Percentiles rank a stretch among this genome's conserved stretches.
phyloP scores from a whole-genome alignment of 2,797 vertebrate genomes.

The Thaleichthys pacificus region DNA sequence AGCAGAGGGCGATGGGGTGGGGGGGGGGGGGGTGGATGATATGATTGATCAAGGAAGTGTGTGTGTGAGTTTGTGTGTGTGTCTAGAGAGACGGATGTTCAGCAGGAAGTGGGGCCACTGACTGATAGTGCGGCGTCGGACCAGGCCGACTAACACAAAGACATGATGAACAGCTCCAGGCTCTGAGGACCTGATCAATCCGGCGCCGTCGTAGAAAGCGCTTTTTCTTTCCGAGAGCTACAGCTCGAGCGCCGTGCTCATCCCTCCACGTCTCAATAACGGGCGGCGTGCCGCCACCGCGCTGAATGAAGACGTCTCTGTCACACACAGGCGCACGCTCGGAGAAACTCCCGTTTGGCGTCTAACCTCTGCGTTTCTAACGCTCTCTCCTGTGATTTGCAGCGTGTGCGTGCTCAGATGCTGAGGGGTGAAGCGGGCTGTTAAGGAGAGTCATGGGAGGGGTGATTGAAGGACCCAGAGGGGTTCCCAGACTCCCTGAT shows the following conservation, averaged over 20 bases:
- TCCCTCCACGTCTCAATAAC: neutral
- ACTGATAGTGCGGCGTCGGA: no score
- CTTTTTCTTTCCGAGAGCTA: no score
- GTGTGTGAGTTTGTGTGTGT: conserved; percentile 12
- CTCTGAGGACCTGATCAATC: no score
- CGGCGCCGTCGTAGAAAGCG: no score
- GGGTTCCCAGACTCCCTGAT: conserved; percentile 31
- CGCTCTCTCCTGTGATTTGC: neutral
- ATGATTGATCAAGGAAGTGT: neutral
- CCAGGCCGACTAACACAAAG: no score
- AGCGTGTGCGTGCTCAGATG: conserved; percentile 13
- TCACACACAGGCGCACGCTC: conserved; percentile 1
- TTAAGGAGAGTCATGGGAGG: conserved; percentile 37
- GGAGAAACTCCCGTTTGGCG: conserved; percentile 13
- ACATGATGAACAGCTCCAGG: no score
- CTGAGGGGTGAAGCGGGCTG: conserved; percentile 23
- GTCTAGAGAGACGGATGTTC: neutral
- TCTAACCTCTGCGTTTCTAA: neutral
- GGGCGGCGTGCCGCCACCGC: neutral
- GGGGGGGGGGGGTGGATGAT: neutral
- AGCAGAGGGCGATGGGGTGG: neutral
- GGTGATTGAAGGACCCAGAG: conserved; percentile 39
- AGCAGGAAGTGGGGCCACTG: no score
- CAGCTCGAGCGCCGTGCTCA: neutral
- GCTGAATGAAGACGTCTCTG: conserved; percentile 5